These are phyloP conservation scores for Pilophorus perplexus DNA, from an alignment of 2,888 invertebrate genomes.

Conservation along the genomic window DNA sequence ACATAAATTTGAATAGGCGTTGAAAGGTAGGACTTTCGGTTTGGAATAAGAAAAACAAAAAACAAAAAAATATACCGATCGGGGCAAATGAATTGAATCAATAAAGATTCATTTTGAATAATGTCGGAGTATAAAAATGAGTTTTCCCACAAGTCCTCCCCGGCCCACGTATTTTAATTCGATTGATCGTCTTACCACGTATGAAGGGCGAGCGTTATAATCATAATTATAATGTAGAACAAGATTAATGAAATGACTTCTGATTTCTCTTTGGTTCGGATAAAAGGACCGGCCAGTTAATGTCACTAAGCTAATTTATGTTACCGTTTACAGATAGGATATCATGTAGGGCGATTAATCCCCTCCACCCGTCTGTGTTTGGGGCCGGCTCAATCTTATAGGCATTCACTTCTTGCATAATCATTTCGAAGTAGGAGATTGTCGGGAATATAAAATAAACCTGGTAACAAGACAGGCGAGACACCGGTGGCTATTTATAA, in stretches of 20 bases:
- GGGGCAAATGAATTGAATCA: conserved; percentile 30
- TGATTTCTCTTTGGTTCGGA: not conserved
- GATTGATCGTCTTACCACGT: conserved; percentile 8
- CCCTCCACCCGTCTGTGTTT: too few relatives aligned
- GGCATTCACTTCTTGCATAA: too few relatives aligned
- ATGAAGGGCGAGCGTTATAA: conserved; percentile 8
- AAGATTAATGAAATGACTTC: not conserved
- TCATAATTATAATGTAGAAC: conserved; percentile 19
- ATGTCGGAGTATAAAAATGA: conserved; percentile 27
- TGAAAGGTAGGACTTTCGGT: conserved; percentile 20
- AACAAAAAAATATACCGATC: conserved; percentile 5
- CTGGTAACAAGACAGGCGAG: too few relatives aligned
- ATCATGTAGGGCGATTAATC: too few relatives aligned
- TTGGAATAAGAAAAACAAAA: not conserved
- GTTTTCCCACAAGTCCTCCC: conserved; percentile 12
- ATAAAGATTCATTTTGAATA: conserved; percentile 34
- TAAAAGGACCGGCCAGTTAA: not conserved
- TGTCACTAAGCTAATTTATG: conserved; percentile 1
- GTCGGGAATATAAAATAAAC: too few relatives aligned
- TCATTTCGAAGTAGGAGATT: too few relatives aligned
- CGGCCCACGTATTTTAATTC: conserved; percentile 25
- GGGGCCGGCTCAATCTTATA: too few relatives aligned
- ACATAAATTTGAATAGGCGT: conserved; percentile 36
- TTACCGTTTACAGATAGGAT: not conserved
- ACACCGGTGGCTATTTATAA: too few relatives aligned